These are phyloP conservation scores for Drosophila austrosaltans DNA, from an alignment of 2,888 invertebrate species.

Conservation along the genomic window DNA sequence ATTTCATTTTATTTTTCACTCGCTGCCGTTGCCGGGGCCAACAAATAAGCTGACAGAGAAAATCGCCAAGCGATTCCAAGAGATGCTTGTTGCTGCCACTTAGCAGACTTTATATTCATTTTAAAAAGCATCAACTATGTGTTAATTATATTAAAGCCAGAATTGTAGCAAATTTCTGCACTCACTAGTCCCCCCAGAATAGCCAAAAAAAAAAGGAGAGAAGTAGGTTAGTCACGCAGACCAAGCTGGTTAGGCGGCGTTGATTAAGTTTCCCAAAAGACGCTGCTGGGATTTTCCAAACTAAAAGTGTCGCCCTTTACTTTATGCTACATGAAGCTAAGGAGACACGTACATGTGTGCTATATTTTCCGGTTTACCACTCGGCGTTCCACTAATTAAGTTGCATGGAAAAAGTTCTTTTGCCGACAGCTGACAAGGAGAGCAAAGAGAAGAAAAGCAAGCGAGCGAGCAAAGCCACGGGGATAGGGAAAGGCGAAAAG, in stretches of 20 bases:
- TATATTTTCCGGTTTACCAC: conserved; percentile 71
- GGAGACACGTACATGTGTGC: conserved; percentile 45
- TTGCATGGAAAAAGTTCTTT: conserved; percentile 61
- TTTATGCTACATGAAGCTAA: neutral
- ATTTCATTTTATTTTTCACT: conserved; percentile 11
- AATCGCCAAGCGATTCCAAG: neutral
- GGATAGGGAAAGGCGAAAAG: conserved; percentile 45
- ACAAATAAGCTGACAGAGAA: conserved; percentile 31
- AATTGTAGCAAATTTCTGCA: conserved; percentile 44
- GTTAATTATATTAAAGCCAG: conserved; percentile 63
- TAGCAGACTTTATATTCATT: conserved; percentile 2
- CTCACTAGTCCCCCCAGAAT: neutral
- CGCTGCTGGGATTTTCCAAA: conserved; percentile 58
- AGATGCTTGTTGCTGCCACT: neutral
- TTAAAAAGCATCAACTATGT: conserved; percentile 43
- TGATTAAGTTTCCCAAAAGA: conserved; percentile 70
- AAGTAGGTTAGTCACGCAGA: conserved; percentile 75
- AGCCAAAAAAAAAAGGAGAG: neutral
- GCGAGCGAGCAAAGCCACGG: neutral
- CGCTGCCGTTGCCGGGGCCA: conserved; percentile 7
- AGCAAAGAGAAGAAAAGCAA: conserved; percentile 32
- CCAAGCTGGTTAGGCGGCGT: conserved; percentile 52
- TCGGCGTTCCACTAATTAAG: conserved; percentile 75
- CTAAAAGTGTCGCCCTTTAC: conserved; percentile 31
- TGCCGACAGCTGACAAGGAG: conserved; percentile 64